Evolutionary conservation across 2,113 vertebrate genomes (phyloP), one percentile per base, ranked within the genome.

Genomic region (Saccopteryx bilineata): DNA sequence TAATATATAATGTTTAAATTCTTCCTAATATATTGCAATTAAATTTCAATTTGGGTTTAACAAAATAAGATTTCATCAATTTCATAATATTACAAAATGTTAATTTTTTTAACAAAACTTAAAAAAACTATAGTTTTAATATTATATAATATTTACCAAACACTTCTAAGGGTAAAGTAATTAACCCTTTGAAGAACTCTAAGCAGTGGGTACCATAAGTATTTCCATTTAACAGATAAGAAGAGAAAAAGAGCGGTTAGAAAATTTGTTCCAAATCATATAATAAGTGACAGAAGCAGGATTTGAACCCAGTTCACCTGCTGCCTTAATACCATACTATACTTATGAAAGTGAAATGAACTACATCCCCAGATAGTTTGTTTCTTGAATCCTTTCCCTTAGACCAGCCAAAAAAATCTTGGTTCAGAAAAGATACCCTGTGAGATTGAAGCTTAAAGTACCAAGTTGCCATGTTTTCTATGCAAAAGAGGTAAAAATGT

Each of bases 161-260:
- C 5, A 58, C 4, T 86, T 83, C 60, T 75, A 52, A 80, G 54
- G 28, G 52, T 13, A 72, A 90, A 81, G 60, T 75, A 71, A 63
- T 87, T 80, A 95, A 84, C 46, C n/a, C n/a, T 72, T 65, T 50
- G 4, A 33, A 92, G 48, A 78, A n/a, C 9, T 65, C 3, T 58
- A 82, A 31, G 28, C 12, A 75, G 7, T 4, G 63, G 48, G 17
- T 63, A 75, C 13, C 3, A 0, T 56, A 46, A 21, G 2, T 61
- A 74, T 74, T 24, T 61, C 56, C 8, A 60, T 28, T 28, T 81
- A 81, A 63, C 14, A 79, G 7, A 24, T 24, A 85, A 75, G n/a
- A 71, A 61, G n/a, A 90, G 68, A 65, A 65, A 91, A 83, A 26
- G 5, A 96, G 66, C 75, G 14, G 4, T 65, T 81, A 71, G 87